phyloP scores from a whole-genome alignment of 2,888 invertebrate genomes.

The Stenolophus ochropezus region DNA sequence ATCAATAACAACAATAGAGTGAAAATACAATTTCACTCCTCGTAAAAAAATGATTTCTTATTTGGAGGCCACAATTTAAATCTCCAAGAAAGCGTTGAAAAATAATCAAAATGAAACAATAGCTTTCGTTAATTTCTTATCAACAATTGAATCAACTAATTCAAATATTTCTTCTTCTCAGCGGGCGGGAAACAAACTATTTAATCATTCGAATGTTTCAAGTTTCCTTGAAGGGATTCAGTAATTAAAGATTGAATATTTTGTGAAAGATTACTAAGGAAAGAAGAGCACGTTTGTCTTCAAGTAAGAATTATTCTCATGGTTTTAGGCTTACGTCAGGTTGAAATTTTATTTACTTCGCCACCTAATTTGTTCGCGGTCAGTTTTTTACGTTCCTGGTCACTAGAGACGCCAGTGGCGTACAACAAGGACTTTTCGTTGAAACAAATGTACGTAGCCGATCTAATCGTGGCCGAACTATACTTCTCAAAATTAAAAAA shows the following conservation, averaged over 20 bases:
- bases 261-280: background rate
- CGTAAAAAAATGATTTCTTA: background rate
- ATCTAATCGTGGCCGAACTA: too few relatives aligned
- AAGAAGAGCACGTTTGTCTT: background rate
- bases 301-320: background rate
- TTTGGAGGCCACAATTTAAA: background rate
- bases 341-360: constrained; percentile 41
- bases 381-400: constrained; percentile 14
- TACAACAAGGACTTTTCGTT: background rate
- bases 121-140: constrained; percentile 5
- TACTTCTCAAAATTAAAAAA: too few relatives aligned
- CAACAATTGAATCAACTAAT: constrained; percentile 12
- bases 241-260: background rate
- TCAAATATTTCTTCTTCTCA: constrained; percentile 8
- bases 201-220: constrained; percentile 19
- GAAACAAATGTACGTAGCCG: background rate
- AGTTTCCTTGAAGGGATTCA: background rate
- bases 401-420: constrained; percentile 10
- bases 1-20: background rate
- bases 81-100: constrained; percentile 16
- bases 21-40: background rate
- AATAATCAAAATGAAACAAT: constrained; percentile 2
- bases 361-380: constrained; percentile 51
- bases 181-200: constrained; percentile 9
- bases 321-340: background rate